Conservation (phyloP, 2,797 vertebrate genomes). For the Yasuhikotakia modesta region DNA sequence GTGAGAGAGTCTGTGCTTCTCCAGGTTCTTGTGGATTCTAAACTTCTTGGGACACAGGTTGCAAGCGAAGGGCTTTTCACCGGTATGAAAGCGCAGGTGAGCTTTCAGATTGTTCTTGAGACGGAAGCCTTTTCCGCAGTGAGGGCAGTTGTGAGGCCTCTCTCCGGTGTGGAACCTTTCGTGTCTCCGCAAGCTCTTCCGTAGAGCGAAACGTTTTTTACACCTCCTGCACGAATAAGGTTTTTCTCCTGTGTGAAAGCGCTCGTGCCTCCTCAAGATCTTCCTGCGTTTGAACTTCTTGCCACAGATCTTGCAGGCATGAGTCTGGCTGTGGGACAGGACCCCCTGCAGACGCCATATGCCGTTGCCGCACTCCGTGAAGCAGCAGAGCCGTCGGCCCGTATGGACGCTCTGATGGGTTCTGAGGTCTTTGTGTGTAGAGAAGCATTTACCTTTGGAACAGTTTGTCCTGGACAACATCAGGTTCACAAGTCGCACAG, state of each 20-base stretch:
- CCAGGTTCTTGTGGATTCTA: conserved; percentile 72
- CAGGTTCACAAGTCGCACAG: conserved; percentile 71
- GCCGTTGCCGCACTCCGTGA: conserved; percentile 61
- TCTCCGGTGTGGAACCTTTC: conserved; percentile 75
- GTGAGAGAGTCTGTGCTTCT: conserved; percentile 66
- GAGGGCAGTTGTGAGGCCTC: conserved; percentile 70
- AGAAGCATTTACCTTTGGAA: conserved; percentile 3
- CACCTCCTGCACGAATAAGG: conserved; percentile 72
- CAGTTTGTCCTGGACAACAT: background rate
- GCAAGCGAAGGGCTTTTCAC: conserved; percentile 75
- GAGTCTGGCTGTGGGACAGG: conserved; percentile 54
- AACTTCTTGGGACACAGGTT: conserved; percentile 70
- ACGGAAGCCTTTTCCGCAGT: conserved; percentile 74
- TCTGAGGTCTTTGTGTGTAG: conserved; percentile 69
- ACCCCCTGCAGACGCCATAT: conserved; percentile 66
- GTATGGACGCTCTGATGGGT: conserved; percentile 68
- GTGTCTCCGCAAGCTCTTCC: conserved; percentile 75
- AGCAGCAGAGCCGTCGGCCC: conserved; percentile 71
- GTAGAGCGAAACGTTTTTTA: conserved; percentile 69
- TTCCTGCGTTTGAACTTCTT: conserved; percentile 76
- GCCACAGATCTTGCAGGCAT: conserved; percentile 69
- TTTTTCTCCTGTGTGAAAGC: conserved; percentile 77
- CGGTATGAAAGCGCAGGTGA: conserved; percentile 74
- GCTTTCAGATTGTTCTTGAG: conserved; percentile 75
- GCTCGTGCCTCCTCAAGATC: conserved; percentile 74